phyloP scores from a whole-genome alignment of 2,797 vertebrate genomes.

The Falco cherrug region DNA sequence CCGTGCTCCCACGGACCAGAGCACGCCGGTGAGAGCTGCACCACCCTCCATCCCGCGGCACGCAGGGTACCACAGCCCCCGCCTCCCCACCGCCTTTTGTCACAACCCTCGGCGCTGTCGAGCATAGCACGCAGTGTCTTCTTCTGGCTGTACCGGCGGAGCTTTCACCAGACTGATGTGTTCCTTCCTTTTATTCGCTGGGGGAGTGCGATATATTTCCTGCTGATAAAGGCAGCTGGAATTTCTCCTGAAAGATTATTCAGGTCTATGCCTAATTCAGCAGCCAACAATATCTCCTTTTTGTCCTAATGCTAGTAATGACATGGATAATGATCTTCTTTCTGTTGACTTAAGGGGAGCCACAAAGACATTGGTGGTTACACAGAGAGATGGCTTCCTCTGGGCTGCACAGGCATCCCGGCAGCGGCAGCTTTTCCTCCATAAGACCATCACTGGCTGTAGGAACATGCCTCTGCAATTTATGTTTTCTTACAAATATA shows the following conservation, averaged over 20 bases:
- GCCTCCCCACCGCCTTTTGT: accelerated
- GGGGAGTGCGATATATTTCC: neutral
- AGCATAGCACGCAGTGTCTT: accelerated
- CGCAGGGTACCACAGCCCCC: neutral
- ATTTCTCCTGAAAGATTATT: neutral
- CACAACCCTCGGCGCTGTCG: accelerated
- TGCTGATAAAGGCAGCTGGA: neutral
- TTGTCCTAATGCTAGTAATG: neutral
- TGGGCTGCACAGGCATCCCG: neutral
- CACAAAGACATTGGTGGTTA: neutral
- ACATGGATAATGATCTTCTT: neutral
- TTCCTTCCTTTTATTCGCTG: neutral
- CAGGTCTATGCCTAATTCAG: neutral
- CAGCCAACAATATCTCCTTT: neutral
- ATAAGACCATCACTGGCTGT: neutral
- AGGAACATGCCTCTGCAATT: accelerated
- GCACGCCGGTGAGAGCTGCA: accelerated
- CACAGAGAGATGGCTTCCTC: neutral
- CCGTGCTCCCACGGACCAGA: neutral
- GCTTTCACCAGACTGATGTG: neutral
- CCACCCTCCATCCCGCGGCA: neutral
- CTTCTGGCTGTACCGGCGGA: accelerated
- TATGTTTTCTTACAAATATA: neutral
- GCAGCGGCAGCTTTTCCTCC: neutral
- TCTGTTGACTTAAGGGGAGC: neutral